Evolutionary conservation across 2,888 invertebrate genomes (phyloP).

Genomic region (Timema podura): DNA sequence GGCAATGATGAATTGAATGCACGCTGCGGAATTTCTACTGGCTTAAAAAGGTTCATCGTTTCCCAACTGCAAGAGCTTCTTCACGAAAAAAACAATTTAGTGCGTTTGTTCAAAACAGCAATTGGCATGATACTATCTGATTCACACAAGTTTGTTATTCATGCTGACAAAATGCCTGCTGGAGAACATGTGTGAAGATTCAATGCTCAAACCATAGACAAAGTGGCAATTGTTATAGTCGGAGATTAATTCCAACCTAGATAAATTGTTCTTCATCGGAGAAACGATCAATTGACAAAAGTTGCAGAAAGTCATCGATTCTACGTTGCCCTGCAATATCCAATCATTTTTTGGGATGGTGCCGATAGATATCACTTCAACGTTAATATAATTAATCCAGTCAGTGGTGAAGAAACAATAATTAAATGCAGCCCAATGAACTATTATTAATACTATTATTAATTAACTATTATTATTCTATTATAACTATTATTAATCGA

Average conservation of each 20-base stretch:
- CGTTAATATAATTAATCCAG: constrained; percentile 9
- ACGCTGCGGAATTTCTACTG: constrained; percentile 15
- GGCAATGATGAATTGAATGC: constrained; percentile 18
- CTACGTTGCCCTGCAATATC: constrained; percentile 35
- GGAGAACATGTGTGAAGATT: neutral
- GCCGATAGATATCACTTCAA: constrained; percentile 19
- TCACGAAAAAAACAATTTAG: constrained; percentile 19
- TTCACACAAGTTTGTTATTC: constrained; percentile 19
- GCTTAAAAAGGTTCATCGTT: constrained; percentile 19
- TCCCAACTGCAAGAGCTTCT: constrained; percentile 18
- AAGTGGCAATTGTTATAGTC: constrained; percentile 20
- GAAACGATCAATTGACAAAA: constrained; percentile 23
- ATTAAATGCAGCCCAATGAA: neutral
- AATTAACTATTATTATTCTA: too few species aligned
- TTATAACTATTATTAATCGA: too few species aligned
- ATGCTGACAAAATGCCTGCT: constrained; percentile 7
- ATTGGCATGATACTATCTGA: constrained; percentile 17
- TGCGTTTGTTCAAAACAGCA: constrained; percentile 19
- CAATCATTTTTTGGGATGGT: constrained; percentile 34
- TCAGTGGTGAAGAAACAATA: constrained; percentile 3
- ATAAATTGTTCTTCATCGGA: constrained; percentile 18
- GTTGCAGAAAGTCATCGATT: constrained; percentile 16
- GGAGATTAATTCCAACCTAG: constrained; percentile 18
- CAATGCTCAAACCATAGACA: constrained; percentile 12
- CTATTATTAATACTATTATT: constrained; percentile 17